Evolutionary conservation across 2,888 invertebrate species (phyloP), one percentile per base, ranked within the genome.

Genomic region (Druceiella hillmani): DNA sequence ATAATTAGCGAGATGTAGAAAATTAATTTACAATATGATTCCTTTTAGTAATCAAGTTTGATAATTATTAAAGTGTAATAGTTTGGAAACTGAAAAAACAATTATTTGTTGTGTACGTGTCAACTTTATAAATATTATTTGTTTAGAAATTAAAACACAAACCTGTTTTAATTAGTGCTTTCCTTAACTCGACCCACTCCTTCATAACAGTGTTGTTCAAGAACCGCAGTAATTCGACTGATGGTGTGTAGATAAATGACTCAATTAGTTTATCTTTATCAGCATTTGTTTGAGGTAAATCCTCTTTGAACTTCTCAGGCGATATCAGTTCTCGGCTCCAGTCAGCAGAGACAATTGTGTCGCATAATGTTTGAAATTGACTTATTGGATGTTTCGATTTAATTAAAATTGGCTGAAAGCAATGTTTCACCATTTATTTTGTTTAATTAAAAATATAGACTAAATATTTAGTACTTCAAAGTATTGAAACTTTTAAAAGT

Each of bases 111-210:
- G n/a, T n/a, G n/a, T n/a, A n/a, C n/a, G n/a, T n/a, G n/a, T n/a
- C n/a, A n/a, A n/a, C n/a, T n/a, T n/a, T n/a, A n/a, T n/a, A n/a
- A n/a, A n/a, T n/a, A 33, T 5, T 24, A 41, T 25, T 7, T 20
- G 24, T 35, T 33, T 39, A 36, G 9, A 30, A n/a, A 39, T 45
- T 40, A 59, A 60, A 60, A 11, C 2, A 2, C 26, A 45, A 55
- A 75, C 75, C 56, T 58, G 61, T 54, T 56, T 62, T 36, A 55
- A 57, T 36, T 51, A 62, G 52, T 41, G 63, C 49, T 49, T 51
- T 50, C 2, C 59, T 52, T 24, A 76, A 57, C 38, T 60, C 59
- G 16, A 56, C 55, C 76, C 76, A 77, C 52, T 76, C 74, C 27
- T 58, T 61, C 37, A 64, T 59, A 2, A 67, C 68, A 26, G 73